Percentiles rank a stretch among this genome's conserved stretches.
Conservation (phyloP, 23 tunicate genomes). For the Clavelina lepadiformis region DNA sequence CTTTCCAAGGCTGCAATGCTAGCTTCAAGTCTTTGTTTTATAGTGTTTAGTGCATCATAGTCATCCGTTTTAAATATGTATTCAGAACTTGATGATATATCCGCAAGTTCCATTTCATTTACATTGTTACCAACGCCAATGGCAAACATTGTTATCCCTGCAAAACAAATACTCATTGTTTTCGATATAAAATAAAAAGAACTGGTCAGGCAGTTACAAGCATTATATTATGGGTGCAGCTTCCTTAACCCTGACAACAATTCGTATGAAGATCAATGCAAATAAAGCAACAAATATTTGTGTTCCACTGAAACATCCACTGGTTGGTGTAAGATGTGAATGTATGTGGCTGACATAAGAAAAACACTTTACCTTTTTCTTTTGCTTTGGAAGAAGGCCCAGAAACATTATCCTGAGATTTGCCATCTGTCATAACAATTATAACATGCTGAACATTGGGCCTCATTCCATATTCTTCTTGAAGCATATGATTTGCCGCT, state of each 20-base stretch:
- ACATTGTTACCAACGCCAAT: constrained; percentile 61
- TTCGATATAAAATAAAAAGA: background rate
- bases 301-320: too few relatives aligned
- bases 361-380: constrained; percentile 32
- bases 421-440: constrained; percentile 62
- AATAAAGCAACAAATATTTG: too few relatives aligned
- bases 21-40: constrained; percentile 16
- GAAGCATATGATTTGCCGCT: constrained; percentile 24
- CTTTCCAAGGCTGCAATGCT: constrained; percentile 54
- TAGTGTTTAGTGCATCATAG: constrained; percentile 36
- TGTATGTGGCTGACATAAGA: background rate
- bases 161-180: background rate
- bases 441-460: constrained; percentile 46
- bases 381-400: constrained; percentile 34
- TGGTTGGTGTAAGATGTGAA: background rate
- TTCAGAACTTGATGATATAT: constrained; percentile 40
- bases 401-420: constrained; percentile 56
- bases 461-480: constrained; percentile 34
- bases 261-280: too few relatives aligned
- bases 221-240: too few relatives aligned
- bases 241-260: too few relatives aligned
- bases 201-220: too few relatives aligned
- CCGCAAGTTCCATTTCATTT: constrained; percentile 15
- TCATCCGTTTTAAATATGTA: constrained; percentile 21
- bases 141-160: constrained; percentile 58